Base-by-base conservation (phyloP, 2,888 invertebrate genomes). In the Nasonovia ribisnigri region DNA sequence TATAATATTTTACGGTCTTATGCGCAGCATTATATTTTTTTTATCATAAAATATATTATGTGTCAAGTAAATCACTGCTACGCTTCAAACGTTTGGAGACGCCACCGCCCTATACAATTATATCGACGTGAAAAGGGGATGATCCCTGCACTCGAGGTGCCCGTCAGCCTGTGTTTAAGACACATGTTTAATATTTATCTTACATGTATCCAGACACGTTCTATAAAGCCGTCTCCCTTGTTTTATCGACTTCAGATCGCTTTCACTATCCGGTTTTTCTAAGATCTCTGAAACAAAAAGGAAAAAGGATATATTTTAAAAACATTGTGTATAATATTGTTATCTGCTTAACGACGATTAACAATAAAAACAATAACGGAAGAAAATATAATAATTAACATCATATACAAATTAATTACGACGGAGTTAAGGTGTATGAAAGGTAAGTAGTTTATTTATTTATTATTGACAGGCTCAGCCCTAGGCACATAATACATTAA, bases 181-280 rank as follows among this genome's bases (percentile, higher is more conserved):
- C 36, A 6, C n/a, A 86, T 86, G 29, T 46, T 29, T 86, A 13
- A n/a, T 86, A n/a, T 86, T 86, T 86, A 13, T 46, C 60, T 95
- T 95, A 97, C 97, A 97, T 94, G 96, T 96, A 95, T 97, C 96
- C 96, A 97, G 96, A 95, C 98, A 98, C 86, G 97, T 97, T 90
- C 96, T 95, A 95, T 97, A 98, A 95, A 98, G 96, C 86, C 96
- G 96, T 95, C 97, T 97, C 1, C 97, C 97, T 95, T 98, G 97
- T 91, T 96, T 96, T 20, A 98, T 97, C 0, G 97, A 97, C 26
- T n/a, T 86, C 36, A 91, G 26, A 89, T 94, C 94, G 43, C 48
- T 60, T 51, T 92, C 42, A 48, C 57, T 51, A 51, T 89, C 67
- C 13, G n/a, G 24, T 10, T 88, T 51, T 24, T 57, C 60, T 46